Evolutionary conservation across 1,140 invertebrate genomes (phyloP).

Genomic region (Drosophila takahashii): DNA sequence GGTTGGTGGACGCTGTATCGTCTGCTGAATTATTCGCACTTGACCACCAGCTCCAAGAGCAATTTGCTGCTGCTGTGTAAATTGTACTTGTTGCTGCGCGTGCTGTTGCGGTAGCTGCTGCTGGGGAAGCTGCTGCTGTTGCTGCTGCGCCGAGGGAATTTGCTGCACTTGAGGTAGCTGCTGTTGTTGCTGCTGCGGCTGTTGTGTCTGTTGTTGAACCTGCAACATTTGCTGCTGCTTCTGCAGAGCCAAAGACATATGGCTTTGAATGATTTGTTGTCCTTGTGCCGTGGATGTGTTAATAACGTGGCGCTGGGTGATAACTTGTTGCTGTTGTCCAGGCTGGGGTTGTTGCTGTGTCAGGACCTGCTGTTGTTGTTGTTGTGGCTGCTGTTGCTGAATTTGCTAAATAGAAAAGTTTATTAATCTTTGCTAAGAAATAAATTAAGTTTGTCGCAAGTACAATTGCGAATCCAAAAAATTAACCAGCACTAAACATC

Average conservation of each 20-base stretch:
- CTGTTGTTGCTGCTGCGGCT: slow-evolving; percentile 42
- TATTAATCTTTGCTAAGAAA: background rate
- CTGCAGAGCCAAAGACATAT: slow-evolving; percentile 73
- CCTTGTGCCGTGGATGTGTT: slow-evolving; percentile 82
- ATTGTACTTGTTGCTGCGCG: slow-evolving; percentile 63
- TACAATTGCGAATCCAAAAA: no score
- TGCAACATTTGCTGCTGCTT: slow-evolving; percentile 78
- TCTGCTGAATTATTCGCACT: slow-evolving; percentile 82
- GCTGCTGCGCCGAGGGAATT: slow-evolving; percentile 20
- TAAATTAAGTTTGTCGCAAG: no score
- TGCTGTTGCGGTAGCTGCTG: slow-evolving; percentile 38
- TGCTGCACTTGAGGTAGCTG: slow-evolving; percentile 43
- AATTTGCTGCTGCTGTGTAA: slow-evolving; percentile 68
- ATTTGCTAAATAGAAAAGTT: slow-evolving; percentile 29
- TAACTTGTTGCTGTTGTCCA: slow-evolving; percentile 71
- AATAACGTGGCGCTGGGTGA: slow-evolving; percentile 79
- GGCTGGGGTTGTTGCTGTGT: slow-evolving; percentile 39
- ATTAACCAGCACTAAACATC: no score
- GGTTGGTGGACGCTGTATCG: slow-evolving; percentile 58
- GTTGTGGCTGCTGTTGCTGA: slow-evolving; percentile 36
- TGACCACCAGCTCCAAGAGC: slow-evolving; percentile 67
- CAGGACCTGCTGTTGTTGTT: slow-evolving; percentile 41
- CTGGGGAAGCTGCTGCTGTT: slow-evolving; percentile 17
- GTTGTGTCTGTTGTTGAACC: slow-evolving; percentile 58
- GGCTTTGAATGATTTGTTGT: slow-evolving; percentile 82